phyloP scores from a whole-genome alignment of 2,797 vertebrate genomes.

The Enteromius thamalakanensis region DNA sequence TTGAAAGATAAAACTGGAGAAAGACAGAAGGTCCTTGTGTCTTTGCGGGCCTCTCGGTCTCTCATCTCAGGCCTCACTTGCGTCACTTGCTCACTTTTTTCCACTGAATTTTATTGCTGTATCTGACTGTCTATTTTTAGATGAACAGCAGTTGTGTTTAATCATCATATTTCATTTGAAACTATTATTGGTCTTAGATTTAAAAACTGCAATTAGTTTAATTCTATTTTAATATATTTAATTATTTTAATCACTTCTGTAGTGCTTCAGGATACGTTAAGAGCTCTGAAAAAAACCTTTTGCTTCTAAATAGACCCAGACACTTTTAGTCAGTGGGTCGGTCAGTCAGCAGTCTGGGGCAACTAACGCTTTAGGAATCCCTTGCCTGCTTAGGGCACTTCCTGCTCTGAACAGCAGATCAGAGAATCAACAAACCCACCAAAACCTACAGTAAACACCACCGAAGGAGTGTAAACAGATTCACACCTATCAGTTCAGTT shows the following conservation, averaged over 20 bases:
- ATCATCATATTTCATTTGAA: not conserved
- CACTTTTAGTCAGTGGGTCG: slow-evolving; percentile 51
- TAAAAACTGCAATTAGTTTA: not conserved
- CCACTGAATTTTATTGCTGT: slow-evolving; percentile 30
- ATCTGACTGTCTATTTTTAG: slow-evolving; percentile 2
- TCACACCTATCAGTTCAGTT: not conserved
- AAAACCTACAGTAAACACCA: slow-evolving; percentile 16
- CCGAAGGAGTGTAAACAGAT: not conserved
- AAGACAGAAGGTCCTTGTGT: slow-evolving; percentile 75
- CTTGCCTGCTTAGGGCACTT: slow-evolving; percentile 61
- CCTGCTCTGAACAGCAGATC: slow-evolving; percentile 24
- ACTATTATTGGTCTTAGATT: not conserved
- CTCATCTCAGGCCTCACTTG: slow-evolving; percentile 66
- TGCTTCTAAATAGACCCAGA: slow-evolving; percentile 21
- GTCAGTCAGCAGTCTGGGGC: slow-evolving; percentile 71
- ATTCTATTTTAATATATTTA: not conserved
- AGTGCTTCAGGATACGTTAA: not conserved
- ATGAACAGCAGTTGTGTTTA: not conserved
- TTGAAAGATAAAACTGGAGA: slow-evolving; percentile 68
- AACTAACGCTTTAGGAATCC: slow-evolving; percentile 75
- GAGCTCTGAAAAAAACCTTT: not conserved
- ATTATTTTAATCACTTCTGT: not conserved
- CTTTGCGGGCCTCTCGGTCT: slow-evolving; percentile 30
- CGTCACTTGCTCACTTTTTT: slow-evolving; percentile 64
- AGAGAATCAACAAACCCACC: slow-evolving; percentile 56